These are phyloP conservation scores for Drosophila mettleri DNA, from an alignment of 2,888 invertebrate genomes.

Conservation along the genomic window DNA sequence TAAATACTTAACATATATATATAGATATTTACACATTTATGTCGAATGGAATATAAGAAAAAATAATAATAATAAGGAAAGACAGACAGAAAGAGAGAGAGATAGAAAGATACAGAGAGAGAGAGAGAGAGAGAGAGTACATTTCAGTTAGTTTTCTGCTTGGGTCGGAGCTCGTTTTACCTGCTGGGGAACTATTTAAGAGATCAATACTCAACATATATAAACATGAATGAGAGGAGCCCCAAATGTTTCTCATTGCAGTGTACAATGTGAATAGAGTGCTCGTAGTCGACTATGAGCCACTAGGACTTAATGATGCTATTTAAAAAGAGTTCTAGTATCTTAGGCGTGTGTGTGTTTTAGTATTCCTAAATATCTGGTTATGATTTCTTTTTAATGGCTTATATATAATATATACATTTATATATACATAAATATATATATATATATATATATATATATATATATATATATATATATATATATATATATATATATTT, in stretches of 20 bases:
- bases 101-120: background rate
- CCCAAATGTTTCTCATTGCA: slow-evolving; percentile 23
- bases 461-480: slow-evolving; percentile 3
- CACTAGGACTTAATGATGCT: slow-evolving; percentile 3
- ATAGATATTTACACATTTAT: background rate
- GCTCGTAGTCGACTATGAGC: slow-evolving; percentile 1
- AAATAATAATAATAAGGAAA: background rate
- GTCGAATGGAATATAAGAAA: slow-evolving; percentile 5
- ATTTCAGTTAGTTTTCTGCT: slow-evolving; percentile 62
- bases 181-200: slow-evolving; percentile 18
- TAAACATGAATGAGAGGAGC: background rate
- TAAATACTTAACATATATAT: slow-evolving; percentile 1
- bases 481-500: background rate
- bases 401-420: no score
- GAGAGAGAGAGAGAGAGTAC: background rate
- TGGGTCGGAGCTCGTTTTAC: slow-evolving; percentile 58
- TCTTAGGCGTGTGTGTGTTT: slow-evolving; percentile 18
- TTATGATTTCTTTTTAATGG: slow-evolving; percentile 14
- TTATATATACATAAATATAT: background rate
- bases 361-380: slow-evolving; percentile 12
- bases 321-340: slow-evolving; percentile 31
- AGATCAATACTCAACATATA: slow-evolving; percentile 6
- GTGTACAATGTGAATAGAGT: slow-evolving; percentile 15
- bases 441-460: background rate
- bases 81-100: background rate